A percentile compares a stretch with the other conserved stretches of the same genome.
Evolutionary conservation across 2,888 invertebrate genomes (phyloP).

Genomic region (Drosophila recens): DNA sequence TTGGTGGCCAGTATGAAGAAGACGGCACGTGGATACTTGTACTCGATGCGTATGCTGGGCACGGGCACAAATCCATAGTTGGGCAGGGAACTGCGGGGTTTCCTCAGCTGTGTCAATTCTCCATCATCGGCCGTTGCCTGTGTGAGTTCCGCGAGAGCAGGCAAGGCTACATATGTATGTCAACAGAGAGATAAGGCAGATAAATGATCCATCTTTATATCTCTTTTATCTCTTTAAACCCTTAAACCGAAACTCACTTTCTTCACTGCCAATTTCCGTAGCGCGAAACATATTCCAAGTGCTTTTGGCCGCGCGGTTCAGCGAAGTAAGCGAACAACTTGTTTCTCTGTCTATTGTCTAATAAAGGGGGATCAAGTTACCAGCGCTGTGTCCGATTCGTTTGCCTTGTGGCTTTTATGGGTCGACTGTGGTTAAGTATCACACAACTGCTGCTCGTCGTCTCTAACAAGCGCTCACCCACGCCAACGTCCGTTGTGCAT

Average conservation of each 20-base stretch:
- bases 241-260: slow-evolving; percentile 73
- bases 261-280: slow-evolving; percentile 80
- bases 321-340: slow-evolving; percentile 36
- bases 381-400: slow-evolving; percentile 35
- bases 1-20: slow-evolving; percentile 83
- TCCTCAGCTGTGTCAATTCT: slow-evolving; percentile 44
- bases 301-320: slow-evolving; percentile 7
- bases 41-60: slow-evolving; percentile 61
- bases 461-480: slow-evolving; percentile 30
- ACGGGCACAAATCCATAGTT: slow-evolving; percentile 76
- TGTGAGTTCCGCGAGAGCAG: slow-evolving; percentile 70
- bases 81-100: slow-evolving; percentile 51
- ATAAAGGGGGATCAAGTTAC: slow-evolving; percentile 53
- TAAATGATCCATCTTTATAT: background rate
- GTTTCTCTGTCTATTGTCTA: slow-evolving; percentile 22
- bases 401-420: slow-evolving; percentile 48
- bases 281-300: slow-evolving; percentile 78
- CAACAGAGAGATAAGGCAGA: background rate
- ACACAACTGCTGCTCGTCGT: slow-evolving; percentile 27
- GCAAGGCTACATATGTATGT: slow-evolving; percentile 63
- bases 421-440: slow-evolving; percentile 40
- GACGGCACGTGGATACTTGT: slow-evolving; percentile 84
- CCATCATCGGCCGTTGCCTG: slow-evolving; percentile 37
- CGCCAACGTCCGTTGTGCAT: slow-evolving; percentile 48
- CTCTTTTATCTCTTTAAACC: slow-evolving; percentile 46